Conservation (phyloP, 2,888 invertebrate genomes). For the Pammene aurita region DNA sequence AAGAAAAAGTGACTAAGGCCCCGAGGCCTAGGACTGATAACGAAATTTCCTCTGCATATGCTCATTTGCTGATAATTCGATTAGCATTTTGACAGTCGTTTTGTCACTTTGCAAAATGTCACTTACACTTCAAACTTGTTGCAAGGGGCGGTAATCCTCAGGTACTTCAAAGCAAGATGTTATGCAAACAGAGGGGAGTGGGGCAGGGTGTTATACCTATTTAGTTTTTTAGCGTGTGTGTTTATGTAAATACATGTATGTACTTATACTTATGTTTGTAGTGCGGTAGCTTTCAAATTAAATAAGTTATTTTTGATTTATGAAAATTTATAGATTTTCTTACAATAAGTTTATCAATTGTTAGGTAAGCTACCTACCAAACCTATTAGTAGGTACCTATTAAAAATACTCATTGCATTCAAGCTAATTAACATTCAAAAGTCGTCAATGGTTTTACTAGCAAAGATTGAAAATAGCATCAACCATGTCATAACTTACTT, state of each 20-base stretch:
- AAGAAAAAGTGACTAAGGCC: no score
- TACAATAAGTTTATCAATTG: no score
- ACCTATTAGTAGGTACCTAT: no score
- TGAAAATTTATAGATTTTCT: not conserved
- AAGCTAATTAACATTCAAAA: no score
- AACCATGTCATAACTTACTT: no score
- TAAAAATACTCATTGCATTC: no score
- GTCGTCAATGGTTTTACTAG: no score
- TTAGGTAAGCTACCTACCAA: no score
- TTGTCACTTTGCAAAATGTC: not conserved
- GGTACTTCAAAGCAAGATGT: conserved; percentile 6
- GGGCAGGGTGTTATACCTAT: not conserved
- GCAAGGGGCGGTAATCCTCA: conserved; percentile 7
- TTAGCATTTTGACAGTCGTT: not conserved
- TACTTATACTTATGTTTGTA: not conserved
- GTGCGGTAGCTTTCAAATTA: not conserved
- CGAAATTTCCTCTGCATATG: not conserved
- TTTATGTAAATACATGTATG: not conserved
- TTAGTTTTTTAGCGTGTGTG: not conserved
- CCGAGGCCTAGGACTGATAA: no score
- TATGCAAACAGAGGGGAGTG: conserved; percentile 10
- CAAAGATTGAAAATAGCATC: no score
- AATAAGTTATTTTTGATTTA: not conserved
- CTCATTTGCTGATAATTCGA: not conserved
- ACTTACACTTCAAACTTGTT: conserved; percentile 3